A percentile compares a stretch with the other conserved stretches of the same genome.
Evolutionary conservation across 2,888 invertebrate species (phyloP).

Genomic region (Meteorus cinctellus): DNA sequence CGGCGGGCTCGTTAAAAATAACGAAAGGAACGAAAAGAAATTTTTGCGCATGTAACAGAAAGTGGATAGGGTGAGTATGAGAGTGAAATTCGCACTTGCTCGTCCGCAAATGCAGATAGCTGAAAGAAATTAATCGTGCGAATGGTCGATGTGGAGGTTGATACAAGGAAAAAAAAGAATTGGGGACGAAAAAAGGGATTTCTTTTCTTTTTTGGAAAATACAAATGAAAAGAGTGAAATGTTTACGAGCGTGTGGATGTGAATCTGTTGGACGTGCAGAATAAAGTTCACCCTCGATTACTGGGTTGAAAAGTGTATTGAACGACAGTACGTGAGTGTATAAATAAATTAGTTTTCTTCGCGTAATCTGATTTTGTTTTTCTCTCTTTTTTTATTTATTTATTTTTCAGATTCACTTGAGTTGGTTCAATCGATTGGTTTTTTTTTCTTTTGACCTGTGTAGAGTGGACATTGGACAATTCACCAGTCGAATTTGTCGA

Average conservation of each 20-base stretch:
- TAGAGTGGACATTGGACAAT: too few relatives aligned
- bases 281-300: conserved; percentile 15
- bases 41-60: conserved; percentile 14
- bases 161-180: background rate
- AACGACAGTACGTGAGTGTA: background rate
- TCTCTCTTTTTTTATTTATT: background rate
- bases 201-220: too few relatives aligned
- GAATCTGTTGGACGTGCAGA: background rate
- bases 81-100: background rate
- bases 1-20: conserved; percentile 39
- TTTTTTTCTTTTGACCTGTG: too few relatives aligned
- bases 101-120: conserved; percentile 1
- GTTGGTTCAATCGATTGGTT: too few relatives aligned
- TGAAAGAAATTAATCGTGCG: conserved; percentile 36
- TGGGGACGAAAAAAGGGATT: background rate
- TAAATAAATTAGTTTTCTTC: conserved; percentile 21
- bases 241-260: background rate
- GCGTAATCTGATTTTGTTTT: background rate
- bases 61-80: background rate
- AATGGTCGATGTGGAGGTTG: conserved; percentile 8
- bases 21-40: conserved; percentile 39
- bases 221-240: too few relatives aligned
- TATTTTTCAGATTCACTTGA: background rate
- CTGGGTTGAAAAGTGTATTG: background rate
- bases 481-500: too few relatives aligned